Evolutionary conservation across 2,113 vertebrate species (phyloP), one percentile per base, ranked within the genome.

Genomic region (Gasterosteus aculeatus): DNA sequence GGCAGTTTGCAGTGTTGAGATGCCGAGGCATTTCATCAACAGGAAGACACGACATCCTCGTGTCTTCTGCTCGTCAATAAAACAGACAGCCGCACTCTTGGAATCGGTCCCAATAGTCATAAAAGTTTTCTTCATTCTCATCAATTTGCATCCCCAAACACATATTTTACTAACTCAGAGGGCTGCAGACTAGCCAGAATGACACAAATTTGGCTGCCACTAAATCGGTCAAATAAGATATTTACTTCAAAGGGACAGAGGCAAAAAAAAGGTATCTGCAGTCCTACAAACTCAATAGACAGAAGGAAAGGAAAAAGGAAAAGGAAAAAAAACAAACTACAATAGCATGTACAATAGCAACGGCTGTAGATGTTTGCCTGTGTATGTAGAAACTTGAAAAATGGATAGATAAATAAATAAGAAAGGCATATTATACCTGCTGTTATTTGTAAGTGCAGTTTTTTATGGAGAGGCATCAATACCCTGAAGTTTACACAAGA

Each of bases 401-500:
- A 88, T 69, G 75, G 16, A 39, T 81, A 78, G 54, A 85, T 90
- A 86, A 90, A 89, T 88, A 85, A 54, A 80, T 85, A 22, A 22
- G 80, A 90, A 90, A 83, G 74, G 82, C 66, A 85, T 70, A 78
- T 78, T 85, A 84, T 75, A 85, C 80, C 69, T 80, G 71, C 81
- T 76, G 70, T 72, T 73, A 57, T 69, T 78, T 81, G 11, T 72
- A 84, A 84, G 83, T 88, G 84, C 80, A 75, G 59, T 79, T 69
- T 75, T 67, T 63, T 14, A 85, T 70, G 75, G 85, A 84, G 49
- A 77, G 71, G 80, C 80, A 72, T 75, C 82, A 77, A 81, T 85
- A 83, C 72, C 85, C 83, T 83, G 77, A 80, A 80, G 66, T 80
- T 69, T 68, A 59, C 78, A 38, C 68, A 44, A 47, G 59, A 79